Evolutionary conservation across 1,140 invertebrate species (phyloP), one percentile per base, ranked within the genome.

Genomic region (Aphis gossypii): DNA sequence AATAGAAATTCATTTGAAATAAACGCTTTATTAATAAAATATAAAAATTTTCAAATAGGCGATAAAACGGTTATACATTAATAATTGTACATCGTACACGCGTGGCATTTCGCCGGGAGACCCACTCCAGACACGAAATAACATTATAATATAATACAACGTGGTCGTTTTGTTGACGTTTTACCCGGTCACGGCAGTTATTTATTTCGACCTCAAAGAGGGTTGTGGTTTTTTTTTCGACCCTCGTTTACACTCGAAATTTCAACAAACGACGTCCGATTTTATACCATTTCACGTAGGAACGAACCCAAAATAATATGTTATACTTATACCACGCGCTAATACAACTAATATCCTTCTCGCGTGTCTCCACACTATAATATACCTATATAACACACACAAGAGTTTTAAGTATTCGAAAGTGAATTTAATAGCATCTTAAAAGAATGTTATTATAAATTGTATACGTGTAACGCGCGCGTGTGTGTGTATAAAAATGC

Each of bases 371-470:
- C 21, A 21, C 21, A 41, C 38, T 83, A 83, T 83, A 38, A 41
- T 83, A 41, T 41, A 41, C 21, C 35, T 41, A 83, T 76, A 82
- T 44, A 44, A 25, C 41, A 44, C 21, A 41, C 60, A 86, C 4
- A 86, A 86, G 44, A 5, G 44, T 46, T 86, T 86, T 86, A 30
- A 86, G 44, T 44, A 88, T 54, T 88, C 48, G 87, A 88, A 88
- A 88, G 30, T 88, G 48, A 51, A 88, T 88, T 51, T 88, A 88
- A 88, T 88, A 88, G 87, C n/a, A 21, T 51, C n/a, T 35, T 88
- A 51, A 88, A 88, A 88, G 48, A n/a, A n/a, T 35, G 44, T 88
- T 51, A 51, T 88, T 88, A 44, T 51, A 48, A 48, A 51, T 54
- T 48, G n/a, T 88, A 35, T n/a, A 48, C 20, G 46, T 88, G 46